phyloP scores from a whole-genome alignment of 53 echinoderm and acorn worm species.

The Arbacia lixula region DNA sequence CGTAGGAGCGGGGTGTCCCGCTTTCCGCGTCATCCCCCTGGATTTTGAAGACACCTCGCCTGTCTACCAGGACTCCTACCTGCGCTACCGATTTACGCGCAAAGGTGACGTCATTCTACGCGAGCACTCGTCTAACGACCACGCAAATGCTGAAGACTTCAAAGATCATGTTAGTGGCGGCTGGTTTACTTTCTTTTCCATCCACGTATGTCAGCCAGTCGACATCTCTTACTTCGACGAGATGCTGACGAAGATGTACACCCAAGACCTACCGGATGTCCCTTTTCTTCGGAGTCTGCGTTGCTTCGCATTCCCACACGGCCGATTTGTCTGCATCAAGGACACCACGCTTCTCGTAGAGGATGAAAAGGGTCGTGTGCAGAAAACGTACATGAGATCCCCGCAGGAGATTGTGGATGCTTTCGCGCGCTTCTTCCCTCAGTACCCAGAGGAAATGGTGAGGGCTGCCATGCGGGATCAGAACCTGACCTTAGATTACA shows the following conservation, averaged over 20 bases:
- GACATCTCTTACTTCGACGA: background rate
- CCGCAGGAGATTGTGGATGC: slow-evolving; percentile 22
- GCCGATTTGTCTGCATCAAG: slow-evolving; percentile 23
- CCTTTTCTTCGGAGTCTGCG: background rate
- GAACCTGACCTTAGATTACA: slow-evolving; percentile 21
- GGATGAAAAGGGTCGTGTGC: background rate
- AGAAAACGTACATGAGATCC: slow-evolving; percentile 15
- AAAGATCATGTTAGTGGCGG: background rate
- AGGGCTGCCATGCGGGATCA: background rate
- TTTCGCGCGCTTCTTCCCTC: slow-evolving; percentile 20
- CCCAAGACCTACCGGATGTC: too few species aligned
- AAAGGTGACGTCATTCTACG: slow-evolving; percentile 13
- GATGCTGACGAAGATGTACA: slow-evolving; percentile 2
- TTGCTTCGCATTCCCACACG: slow-evolving; percentile 13
- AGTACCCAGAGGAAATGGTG: background rate
- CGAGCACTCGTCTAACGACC: background rate
- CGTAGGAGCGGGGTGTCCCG: slow-evolving; percentile 41
- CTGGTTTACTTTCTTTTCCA: slow-evolving; percentile 1
- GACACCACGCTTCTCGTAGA: slow-evolving; percentile 22
- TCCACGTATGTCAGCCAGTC: background rate
- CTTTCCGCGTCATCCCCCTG: slow-evolving; percentile 41
- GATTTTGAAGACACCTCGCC: slow-evolving; percentile 59
- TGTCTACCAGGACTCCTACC: slow-evolving; percentile 44
- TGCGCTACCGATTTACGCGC: slow-evolving; percentile 42
- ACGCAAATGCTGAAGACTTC: background rate